These are phyloP conservation scores for Alouatta palliata DNA, from an alignment of 2,113 vertebrate genomes.

Conservation along the genomic window DNA sequence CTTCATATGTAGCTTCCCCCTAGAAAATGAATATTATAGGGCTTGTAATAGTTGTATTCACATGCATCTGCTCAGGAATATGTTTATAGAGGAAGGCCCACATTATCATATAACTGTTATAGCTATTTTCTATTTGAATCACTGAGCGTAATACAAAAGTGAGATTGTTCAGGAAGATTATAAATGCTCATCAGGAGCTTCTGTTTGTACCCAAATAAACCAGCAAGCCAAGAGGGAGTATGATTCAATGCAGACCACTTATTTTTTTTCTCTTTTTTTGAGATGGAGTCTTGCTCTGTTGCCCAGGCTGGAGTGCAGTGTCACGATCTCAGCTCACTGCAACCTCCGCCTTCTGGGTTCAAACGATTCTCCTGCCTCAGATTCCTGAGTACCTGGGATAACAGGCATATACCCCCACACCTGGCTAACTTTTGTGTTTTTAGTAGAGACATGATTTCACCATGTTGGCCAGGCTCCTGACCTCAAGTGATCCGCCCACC, in stretches of 20 bases:
- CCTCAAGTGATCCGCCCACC: too few species aligned
- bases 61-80: neutral
- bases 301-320: too few species aligned
- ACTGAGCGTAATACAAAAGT: neutral
- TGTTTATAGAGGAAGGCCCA: neutral
- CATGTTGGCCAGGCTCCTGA: too few species aligned
- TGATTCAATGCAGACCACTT: neutral
- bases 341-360: too few species aligned
- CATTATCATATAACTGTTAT: neutral
- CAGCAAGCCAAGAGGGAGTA: neutral
- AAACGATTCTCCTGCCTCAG: too few species aligned
- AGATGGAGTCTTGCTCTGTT: too few species aligned
- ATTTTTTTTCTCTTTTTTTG: too few species aligned
- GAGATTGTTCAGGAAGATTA: neutral
- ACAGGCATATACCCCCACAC: too few species aligned
- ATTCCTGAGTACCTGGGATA: too few species aligned
- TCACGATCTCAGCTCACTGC: too few species aligned
- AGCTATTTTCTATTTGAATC: slow-evolving; percentile 1
- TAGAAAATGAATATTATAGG: neutral
- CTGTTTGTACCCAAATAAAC: neutral
- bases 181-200: neutral
- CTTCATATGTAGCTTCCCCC: neutral
- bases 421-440: too few species aligned
- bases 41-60: neutral
- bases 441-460: too few species aligned